phyloP scores from a whole-genome alignment of 2,113 vertebrate genomes.

The Cnemophilus loriae region DNA sequence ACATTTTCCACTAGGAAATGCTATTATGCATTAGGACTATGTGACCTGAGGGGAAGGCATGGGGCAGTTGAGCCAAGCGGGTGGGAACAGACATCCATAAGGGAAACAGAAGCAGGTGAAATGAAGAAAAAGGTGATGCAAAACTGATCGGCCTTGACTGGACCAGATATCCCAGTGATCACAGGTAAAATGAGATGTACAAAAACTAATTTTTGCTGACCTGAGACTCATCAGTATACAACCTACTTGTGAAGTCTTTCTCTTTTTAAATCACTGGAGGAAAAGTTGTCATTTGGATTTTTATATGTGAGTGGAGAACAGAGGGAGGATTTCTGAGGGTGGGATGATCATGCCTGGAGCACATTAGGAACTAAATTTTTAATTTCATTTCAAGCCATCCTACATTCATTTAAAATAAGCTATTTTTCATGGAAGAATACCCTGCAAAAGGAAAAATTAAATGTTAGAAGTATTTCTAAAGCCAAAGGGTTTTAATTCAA shows the following conservation, averaged over 20 bases:
- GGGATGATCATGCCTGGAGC: neutral
- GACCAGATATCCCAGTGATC: neutral
- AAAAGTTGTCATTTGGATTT: neutral
- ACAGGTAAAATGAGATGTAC: neutral
- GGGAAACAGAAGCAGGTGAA: neutral
- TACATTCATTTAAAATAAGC: neutral
- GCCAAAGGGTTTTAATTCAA: neutral
- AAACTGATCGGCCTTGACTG: neutral
- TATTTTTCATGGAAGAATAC: neutral
- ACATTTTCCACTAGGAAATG: neutral
- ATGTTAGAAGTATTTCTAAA: neutral
- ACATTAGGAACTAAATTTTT: constrained; percentile 10
- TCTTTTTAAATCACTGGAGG: neutral
- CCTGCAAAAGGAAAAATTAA: neutral
- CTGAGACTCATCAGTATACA: neutral
- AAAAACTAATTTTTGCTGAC: neutral
- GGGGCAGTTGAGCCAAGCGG: neutral
- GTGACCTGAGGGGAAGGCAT: neutral
- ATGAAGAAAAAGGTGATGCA: neutral
- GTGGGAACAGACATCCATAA: neutral
- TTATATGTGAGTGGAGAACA: neutral
- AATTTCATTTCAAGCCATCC: neutral
- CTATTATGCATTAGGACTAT: neutral
- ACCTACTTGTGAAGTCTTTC: neutral
- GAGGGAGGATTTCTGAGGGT: constrained; percentile 16